Percentiles rank a stretch among this genome's conserved stretches.
These are phyloP conservation scores for Gobius niger DNA, from an alignment of 2,113 vertebrate species.

Conservation along the genomic window DNA sequence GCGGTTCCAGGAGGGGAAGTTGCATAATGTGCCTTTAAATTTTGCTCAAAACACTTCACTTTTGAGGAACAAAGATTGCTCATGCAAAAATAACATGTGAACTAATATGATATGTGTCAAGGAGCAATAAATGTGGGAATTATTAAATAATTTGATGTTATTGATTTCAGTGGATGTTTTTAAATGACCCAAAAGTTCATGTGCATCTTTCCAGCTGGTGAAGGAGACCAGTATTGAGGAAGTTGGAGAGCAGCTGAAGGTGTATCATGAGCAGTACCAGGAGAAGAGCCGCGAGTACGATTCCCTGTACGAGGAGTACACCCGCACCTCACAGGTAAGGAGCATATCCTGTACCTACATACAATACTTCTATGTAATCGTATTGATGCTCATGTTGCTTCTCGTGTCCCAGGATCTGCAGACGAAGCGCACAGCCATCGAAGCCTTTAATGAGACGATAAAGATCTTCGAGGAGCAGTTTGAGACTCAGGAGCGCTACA, in stretches of 20 bases:
- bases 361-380: background rate
- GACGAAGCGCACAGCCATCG: slow-evolving; percentile 98
- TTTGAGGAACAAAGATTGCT: too few relatives aligned
- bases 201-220: slow-evolving; percentile 81
- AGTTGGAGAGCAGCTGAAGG: slow-evolving; percentile 95
- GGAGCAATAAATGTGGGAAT: too few relatives aligned
- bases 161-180: background rate
- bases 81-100: too few relatives aligned
- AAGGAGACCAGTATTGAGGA: slow-evolving; percentile 98
- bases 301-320: slow-evolving; percentile 95
- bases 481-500: slow-evolving; percentile 97
- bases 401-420: slow-evolving; percentile 85
- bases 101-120: too few relatives aligned
- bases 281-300: slow-evolving; percentile 98
- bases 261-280: slow-evolving; percentile 95
- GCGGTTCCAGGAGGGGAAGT: too few relatives aligned
- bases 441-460: slow-evolving; percentile 98
- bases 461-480: slow-evolving; percentile 99
- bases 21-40: too few relatives aligned
- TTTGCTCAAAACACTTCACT: too few relatives aligned
- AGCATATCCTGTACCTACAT: background rate
- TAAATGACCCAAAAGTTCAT: background rate
- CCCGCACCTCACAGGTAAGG: slow-evolving; percentile 92
- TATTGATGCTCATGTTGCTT: background rate
- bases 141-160: background rate